Evolutionary conservation across 1,140 invertebrate genomes (phyloP).

Genomic region (Sinella curviseta): DNA sequence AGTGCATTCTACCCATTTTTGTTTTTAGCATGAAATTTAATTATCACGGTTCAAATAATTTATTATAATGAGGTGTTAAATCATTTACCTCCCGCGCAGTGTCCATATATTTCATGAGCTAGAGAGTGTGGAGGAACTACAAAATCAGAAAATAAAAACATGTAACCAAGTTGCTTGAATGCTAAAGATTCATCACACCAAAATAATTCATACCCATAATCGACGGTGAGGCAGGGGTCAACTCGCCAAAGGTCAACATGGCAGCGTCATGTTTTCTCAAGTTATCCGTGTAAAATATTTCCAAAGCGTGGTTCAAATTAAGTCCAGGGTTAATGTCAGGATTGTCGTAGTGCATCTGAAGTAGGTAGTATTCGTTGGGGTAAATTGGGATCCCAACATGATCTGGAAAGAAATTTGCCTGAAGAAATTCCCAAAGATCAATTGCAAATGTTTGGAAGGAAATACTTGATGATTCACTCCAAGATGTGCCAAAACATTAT

Average conservation of each 20-base stretch:
- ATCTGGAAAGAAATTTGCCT: conserved; percentile 31
- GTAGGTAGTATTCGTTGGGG: neutral
- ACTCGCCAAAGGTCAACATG: conserved; percentile 10
- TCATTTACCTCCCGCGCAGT: conserved; percentile 29
- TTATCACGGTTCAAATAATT: neutral
- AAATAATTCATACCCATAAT: neutral
- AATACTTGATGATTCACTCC: neutral
- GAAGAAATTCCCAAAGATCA: neutral
- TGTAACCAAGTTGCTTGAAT: too few species aligned
- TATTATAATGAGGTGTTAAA: neutral
- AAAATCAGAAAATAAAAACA: too few species aligned
- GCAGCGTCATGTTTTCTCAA: conserved; percentile 35
- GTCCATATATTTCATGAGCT: conserved; percentile 22
- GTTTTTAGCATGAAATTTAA: neutral
- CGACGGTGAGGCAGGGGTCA: neutral
- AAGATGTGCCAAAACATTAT: neutral
- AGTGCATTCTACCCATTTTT: conserved; percentile 1
- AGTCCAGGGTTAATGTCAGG: conserved; percentile 13
- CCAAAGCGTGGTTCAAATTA: neutral
- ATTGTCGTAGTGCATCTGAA: conserved; percentile 42
- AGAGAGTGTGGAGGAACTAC: conserved; percentile 30
- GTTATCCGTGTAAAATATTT: conserved; percentile 24
- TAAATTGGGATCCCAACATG: conserved; percentile 33
- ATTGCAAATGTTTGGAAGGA: too few species aligned
- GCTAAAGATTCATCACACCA: too few species aligned